These are phyloP conservation scores for Drosophila punjabiensis DNA, from an alignment of 1,140 invertebrate species.

Conservation along the genomic window DNA sequence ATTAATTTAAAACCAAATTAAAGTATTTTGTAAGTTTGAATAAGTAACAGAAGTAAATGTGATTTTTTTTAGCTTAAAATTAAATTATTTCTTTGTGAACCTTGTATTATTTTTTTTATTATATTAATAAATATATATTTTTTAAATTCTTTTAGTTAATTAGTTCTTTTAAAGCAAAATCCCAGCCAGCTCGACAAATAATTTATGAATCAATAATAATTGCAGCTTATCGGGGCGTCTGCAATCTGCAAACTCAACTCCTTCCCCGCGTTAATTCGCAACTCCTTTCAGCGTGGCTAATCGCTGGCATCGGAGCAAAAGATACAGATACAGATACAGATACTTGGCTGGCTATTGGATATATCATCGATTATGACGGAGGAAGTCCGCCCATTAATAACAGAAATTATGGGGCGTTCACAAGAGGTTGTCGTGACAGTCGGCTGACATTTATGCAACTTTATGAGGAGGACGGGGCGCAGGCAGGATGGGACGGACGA, in stretches of 20 bases:
- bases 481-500: neutral
- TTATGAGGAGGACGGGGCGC: constrained; percentile 59
- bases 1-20: too few relatives aligned
- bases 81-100: too few relatives aligned
- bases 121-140: too few relatives aligned
- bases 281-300: constrained; percentile 32
- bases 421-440: constrained; percentile 84
- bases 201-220: neutral
- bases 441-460: constrained; percentile 82
- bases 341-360: constrained; percentile 11
- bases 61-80: too few relatives aligned
- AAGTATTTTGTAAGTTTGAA: too few relatives aligned
- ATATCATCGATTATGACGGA: constrained; percentile 61
- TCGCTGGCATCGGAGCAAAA: constrained; percentile 19
- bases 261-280: neutral
- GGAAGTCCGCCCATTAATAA: constrained; percentile 66
- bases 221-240: neutral
- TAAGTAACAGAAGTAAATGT: too few relatives aligned
- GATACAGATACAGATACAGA: neutral
- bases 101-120: too few relatives aligned
- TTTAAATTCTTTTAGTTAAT: too few relatives aligned
- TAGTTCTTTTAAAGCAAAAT: too few relatives aligned
- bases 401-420: constrained; percentile 83
- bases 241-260: constrained; percentile 4
- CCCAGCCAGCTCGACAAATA: too few relatives aligned